phyloP scores from a whole-genome alignment of 2,797 vertebrate species.

The Eulemur mongoz region DNA sequence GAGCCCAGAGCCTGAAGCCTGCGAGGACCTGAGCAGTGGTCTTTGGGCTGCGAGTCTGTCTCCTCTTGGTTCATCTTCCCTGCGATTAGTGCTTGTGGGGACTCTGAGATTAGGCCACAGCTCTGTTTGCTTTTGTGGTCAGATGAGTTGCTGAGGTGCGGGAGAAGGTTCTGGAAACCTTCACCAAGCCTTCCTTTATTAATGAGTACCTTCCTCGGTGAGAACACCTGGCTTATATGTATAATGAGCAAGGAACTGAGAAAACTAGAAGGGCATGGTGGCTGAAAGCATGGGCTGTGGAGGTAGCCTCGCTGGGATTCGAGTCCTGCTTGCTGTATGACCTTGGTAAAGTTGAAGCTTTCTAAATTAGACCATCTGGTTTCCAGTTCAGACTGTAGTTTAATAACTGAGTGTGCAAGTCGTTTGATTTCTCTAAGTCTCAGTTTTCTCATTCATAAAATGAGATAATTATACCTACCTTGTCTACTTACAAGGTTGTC shows the following conservation, averaged over 20 bases:
- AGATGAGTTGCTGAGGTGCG: background rate
- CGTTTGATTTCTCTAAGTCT: conserved; percentile 29
- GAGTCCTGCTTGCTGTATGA: background rate
- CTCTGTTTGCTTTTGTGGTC: conserved; percentile 29
- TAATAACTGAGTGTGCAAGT: conserved; percentile 49
- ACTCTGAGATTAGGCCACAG: conserved; percentile 48
- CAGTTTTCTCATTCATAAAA: conserved; percentile 64
- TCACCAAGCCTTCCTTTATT: conserved; percentile 33
- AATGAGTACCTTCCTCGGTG: conserved; percentile 38
- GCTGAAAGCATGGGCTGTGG: background rate
- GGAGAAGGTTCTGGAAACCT: conserved; percentile 40
- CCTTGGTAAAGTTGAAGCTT: background rate
- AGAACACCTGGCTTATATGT: background rate
- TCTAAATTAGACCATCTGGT: background rate
- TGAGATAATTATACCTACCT: conserved; percentile 65
- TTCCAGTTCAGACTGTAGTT: background rate
- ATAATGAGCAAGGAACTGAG: conserved; percentile 31
- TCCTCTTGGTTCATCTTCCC: conserved; percentile 22
- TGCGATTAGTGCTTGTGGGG: conserved; percentile 15
- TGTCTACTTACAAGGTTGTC: conserved; percentile 56
- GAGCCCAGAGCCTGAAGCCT: background rate
- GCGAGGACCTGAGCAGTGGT: background rate
- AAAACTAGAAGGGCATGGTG: conserved; percentile 3
- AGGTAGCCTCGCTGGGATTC: background rate
- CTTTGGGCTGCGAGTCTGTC: background rate